Percentiles rank a stretch among this genome's conserved stretches.
These are phyloP conservation scores for Spilarctia lutea DNA, from an alignment of 2,888 invertebrate species.

Conservation along the genomic window DNA sequence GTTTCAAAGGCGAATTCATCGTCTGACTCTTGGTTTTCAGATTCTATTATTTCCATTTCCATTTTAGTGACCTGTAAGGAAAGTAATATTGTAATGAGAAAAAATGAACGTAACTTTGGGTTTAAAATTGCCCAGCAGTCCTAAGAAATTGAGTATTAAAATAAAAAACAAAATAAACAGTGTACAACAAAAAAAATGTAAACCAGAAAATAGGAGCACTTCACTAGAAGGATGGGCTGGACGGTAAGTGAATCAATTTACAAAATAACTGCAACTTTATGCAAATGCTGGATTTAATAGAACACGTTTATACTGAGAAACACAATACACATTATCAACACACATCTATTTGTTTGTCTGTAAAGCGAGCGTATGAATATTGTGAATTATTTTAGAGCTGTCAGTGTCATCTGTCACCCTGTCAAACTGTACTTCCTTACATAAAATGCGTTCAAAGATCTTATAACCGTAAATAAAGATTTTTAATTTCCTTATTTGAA, in stretches of 20 bases:
- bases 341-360: too few relatives aligned
- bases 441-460: background rate
- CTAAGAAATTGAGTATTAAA: conserved; percentile 78
- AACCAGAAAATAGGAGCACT: conserved; percentile 77
- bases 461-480: background rate
- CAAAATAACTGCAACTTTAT: background rate
- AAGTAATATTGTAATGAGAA: background rate
- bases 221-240: conserved; percentile 80
- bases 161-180: conserved; percentile 77
- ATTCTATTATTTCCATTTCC: conserved; percentile 66
- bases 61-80: conserved; percentile 60
- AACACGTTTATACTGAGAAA: background rate
- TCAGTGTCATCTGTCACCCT: background rate
- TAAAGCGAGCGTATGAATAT: too few relatives aligned
- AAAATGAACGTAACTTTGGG: conserved; percentile 63
- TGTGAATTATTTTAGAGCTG: too few relatives aligned
- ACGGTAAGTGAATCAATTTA: conserved; percentile 66
- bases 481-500: background rate
- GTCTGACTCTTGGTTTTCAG: conserved; percentile 65
- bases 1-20: conserved; percentile 94
- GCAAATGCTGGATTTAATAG: background rate
- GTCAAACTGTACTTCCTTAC: background rate
- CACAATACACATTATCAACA: background rate
- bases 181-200: conserved; percentile 76
- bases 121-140: conserved; percentile 71